phyloP scores from a whole-genome alignment of 2,888 invertebrate species.

The Atherix ibis region DNA sequence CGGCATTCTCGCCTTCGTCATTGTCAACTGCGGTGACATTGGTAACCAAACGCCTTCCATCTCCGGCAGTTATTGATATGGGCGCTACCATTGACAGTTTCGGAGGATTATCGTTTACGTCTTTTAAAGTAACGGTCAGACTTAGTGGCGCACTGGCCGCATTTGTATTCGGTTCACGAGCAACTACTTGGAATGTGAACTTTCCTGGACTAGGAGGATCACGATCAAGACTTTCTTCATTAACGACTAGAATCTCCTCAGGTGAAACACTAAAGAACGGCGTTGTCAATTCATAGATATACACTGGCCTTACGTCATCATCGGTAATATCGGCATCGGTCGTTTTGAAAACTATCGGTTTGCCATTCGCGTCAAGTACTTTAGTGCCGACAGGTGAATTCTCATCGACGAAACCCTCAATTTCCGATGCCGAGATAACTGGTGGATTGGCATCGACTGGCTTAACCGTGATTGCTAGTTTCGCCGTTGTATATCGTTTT shows the following conservation, averaged over 20 bases:
- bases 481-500: constrained; percentile 67
- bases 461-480: constrained; percentile 63
- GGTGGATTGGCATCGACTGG: constrained; percentile 80
- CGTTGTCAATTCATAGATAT: constrained; percentile 72
- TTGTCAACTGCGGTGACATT: constrained; percentile 66
- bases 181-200: constrained; percentile 78
- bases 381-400: constrained; percentile 73
- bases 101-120: constrained; percentile 79
- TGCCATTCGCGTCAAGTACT: constrained; percentile 48
- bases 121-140: constrained; percentile 56
- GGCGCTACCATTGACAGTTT: constrained; percentile 64
- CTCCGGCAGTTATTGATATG: constrained; percentile 63
- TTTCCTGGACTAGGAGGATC: constrained; percentile 74
- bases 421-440: constrained; percentile 50
- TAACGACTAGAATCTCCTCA: constrained; percentile 58
- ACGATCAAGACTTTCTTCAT: constrained; percentile 68
- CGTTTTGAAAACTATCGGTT: constrained; percentile 57
- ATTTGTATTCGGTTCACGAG: constrained; percentile 58
- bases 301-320: constrained; percentile 62
- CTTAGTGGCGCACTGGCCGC: constrained; percentile 74
- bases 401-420: constrained; percentile 68
- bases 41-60: constrained; percentile 49
- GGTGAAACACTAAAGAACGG: constrained; percentile 64
- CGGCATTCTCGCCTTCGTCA: constrained; percentile 72
- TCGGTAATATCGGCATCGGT: constrained; percentile 74